phyloP scores from a whole-genome alignment of 2,113 vertebrate species.

The Laticauda colubrina region DNA sequence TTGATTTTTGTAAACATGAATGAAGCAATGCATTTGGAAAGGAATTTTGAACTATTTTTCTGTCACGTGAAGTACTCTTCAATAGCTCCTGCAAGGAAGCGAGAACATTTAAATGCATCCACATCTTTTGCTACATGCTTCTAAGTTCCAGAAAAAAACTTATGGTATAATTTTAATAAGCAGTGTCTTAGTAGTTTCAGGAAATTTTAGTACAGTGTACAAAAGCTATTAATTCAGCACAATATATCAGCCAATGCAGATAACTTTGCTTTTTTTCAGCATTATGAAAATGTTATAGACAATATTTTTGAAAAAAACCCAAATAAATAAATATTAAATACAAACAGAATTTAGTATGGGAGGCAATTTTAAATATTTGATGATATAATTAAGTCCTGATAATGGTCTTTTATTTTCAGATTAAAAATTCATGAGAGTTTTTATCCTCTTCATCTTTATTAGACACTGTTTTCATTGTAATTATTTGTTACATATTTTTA shows the following conservation, averaged over 20 bases:
- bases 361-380: conserved; percentile 67
- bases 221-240: conserved; percentile 27
- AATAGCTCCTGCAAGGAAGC: background rate
- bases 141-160: background rate
- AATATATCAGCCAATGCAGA: conserved; percentile 7
- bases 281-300: conserved; percentile 53
- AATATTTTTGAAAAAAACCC: conserved; percentile 7
- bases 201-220: conserved; percentile 40
- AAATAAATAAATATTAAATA: conserved; percentile 54
- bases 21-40: background rate
- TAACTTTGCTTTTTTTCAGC: conserved; percentile 45
- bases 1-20: background rate
- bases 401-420: conserved; percentile 62
- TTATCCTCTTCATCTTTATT: conserved; percentile 63
- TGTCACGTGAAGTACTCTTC: background rate
- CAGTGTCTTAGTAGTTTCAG: background rate
- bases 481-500: conserved; percentile 62
- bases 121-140: background rate
- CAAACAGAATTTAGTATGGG: conserved; percentile 51
- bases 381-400: conserved; percentile 60
- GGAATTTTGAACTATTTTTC: background rate
- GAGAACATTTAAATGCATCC: background rate
- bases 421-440: conserved; percentile 62
- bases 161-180: background rate
- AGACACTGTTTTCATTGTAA: conserved; percentile 58